These are phyloP conservation scores for Lutjanus erythropterus DNA, from an alignment of 2,113 vertebrate genomes.

Conservation along the genomic window DNA sequence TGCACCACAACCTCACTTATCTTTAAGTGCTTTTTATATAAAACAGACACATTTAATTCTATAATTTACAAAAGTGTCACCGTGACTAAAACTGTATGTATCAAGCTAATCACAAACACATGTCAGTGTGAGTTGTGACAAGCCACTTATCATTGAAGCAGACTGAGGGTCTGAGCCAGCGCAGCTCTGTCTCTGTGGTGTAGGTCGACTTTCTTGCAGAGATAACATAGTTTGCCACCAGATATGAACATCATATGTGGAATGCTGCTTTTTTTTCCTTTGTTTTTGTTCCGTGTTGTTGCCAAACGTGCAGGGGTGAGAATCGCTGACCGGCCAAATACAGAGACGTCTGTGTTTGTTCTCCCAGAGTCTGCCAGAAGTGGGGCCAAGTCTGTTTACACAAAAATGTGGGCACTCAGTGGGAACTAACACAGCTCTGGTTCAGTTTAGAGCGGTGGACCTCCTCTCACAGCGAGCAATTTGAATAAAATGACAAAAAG, in stretches of 20 bases:
- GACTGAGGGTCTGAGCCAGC: neutral
- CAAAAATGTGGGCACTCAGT: conserved; percentile 50
- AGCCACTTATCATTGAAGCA: neutral
- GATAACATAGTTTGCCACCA: conserved; percentile 26
- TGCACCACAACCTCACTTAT: neutral
- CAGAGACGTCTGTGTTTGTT: conserved; percentile 73
- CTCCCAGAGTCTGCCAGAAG: conserved; percentile 59
- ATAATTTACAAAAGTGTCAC: neutral
- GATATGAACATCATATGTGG: conserved; percentile 56
- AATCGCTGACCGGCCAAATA: conserved; percentile 63
- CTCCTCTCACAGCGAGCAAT: neutral
- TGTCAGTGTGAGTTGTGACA: neutral
- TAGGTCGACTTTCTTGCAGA: conserved; percentile 7
- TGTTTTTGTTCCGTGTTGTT: conserved; percentile 55
- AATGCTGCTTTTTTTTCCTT: conserved; percentile 61
- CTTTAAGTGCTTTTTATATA: neutral
- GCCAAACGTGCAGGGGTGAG: conserved; percentile 62
- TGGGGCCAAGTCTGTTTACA: conserved; percentile 63
- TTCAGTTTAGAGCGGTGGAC: neutral
- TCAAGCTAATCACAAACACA: conserved; percentile 1
- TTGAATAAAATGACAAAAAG: neutral
- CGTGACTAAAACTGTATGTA: neutral
- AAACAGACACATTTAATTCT: neutral
- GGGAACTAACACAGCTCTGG: conserved; percentile 34
- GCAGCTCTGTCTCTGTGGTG: neutral